These are phyloP conservation scores for Epinotia bilunana DNA, from an alignment of 2,888 invertebrate genomes.

Conservation along the genomic window DNA sequence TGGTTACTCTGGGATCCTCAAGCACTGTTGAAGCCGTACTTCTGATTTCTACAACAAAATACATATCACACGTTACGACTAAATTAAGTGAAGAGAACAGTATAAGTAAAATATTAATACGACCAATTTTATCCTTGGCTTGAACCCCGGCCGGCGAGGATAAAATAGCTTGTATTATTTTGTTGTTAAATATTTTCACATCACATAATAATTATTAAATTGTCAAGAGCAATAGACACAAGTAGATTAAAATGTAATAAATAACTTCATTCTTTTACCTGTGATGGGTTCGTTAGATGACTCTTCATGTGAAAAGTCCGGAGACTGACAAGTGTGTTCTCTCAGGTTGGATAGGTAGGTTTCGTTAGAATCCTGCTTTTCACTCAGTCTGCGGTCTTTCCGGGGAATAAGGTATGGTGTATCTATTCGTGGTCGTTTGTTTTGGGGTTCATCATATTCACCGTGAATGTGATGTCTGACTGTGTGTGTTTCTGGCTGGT, in stretches of 20 bases:
- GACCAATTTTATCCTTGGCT: no score
- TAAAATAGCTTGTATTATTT: background rate
- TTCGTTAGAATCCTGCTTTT: conserved; percentile 46
- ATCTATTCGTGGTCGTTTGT: conserved; percentile 61
- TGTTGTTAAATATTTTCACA: background rate
- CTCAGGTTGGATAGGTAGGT: conserved; percentile 47
- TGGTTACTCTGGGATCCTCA: conserved; percentile 69
- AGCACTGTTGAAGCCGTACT: conserved; percentile 56
- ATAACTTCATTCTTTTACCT: background rate
- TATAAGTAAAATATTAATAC: background rate
- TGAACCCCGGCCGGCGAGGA: no score
- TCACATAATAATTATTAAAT: background rate
- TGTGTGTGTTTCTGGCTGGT: conserved; percentile 52
- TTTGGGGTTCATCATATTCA: conserved; percentile 61
- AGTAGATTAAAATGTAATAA: background rate
- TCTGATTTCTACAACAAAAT: conserved; percentile 68
- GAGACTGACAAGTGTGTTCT: conserved; percentile 65
- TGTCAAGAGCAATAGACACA: background rate
- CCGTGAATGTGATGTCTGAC: conserved; percentile 59
- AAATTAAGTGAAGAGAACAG: background rate
- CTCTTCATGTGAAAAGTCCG: conserved; percentile 60
- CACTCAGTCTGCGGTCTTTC: conserved; percentile 50
- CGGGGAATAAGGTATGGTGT: conserved; percentile 46
- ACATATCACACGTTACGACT: background rate
- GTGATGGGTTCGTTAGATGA: conserved; percentile 16